phyloP scores from a whole-genome alignment of 1,140 invertebrate genomes.

The Temnothorax longispinosus region DNA sequence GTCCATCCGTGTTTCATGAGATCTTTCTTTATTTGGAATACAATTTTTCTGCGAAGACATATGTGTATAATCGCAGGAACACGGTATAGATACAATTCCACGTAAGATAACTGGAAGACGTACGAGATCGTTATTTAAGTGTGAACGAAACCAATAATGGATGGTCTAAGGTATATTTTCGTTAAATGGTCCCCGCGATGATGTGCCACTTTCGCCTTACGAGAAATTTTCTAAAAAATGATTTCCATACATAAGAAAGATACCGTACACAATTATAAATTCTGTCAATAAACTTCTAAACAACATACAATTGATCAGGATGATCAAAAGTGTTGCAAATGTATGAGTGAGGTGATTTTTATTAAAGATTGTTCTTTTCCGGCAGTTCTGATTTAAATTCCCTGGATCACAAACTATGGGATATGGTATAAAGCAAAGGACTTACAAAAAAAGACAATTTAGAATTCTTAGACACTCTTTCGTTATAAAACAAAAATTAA shows the following conservation, averaged over 20 bases:
- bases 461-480: neutral
- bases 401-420: neutral
- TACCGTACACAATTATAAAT: neutral
- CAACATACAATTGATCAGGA: neutral
- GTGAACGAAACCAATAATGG: slow-evolving; percentile 64
- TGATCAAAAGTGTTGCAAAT: neutral
- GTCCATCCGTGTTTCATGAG: slow-evolving; percentile 45
- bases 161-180: slow-evolving; percentile 48
- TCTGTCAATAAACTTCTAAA: slow-evolving; percentile 5
- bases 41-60: slow-evolving; percentile 65
- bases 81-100: slow-evolving; percentile 61
- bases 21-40: slow-evolving; percentile 75
- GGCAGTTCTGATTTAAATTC: neutral
- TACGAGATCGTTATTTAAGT: slow-evolving; percentile 74
- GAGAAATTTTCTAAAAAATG: slow-evolving; percentile 27
- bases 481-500: neutral
- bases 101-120: slow-evolving; percentile 75
- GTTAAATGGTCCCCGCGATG: slow-evolving; percentile 72
- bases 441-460: neutral
- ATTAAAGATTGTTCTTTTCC: neutral
- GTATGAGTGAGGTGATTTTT: neutral
- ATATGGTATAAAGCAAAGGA: neutral
- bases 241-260: neutral
- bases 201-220: slow-evolving; percentile 43
- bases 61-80: slow-evolving; percentile 61